These are phyloP conservation scores for Tachysurus vachellii DNA, from an alignment of 2,113 vertebrate genomes.

Conservation along the genomic window DNA sequence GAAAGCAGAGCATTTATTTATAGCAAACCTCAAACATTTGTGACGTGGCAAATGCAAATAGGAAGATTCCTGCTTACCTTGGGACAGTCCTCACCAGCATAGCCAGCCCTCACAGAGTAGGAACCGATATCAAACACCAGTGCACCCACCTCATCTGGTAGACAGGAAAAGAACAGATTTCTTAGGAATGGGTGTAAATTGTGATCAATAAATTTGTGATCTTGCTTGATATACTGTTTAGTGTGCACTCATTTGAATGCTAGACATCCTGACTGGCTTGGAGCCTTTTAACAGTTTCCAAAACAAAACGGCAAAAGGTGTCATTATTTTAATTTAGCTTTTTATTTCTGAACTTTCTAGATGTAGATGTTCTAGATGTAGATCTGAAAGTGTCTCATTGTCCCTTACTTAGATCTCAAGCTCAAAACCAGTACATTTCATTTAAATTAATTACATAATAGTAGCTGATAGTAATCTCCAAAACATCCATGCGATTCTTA, in stretches of 20 bases:
- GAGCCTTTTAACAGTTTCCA: too few species aligned
- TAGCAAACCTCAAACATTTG: constrained; percentile 53
- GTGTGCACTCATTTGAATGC: not conserved
- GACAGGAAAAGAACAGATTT: not conserved
- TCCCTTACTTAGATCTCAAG: not conserved
- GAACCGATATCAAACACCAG: constrained; percentile 98
- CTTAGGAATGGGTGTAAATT: not conserved
- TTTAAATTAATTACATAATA: not conserved
- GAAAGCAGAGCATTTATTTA: not conserved
- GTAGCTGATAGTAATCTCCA: not conserved
- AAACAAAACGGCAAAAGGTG: too few species aligned
- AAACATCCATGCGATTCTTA: not conserved
- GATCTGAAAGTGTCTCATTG: not conserved
- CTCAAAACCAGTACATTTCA: not conserved
- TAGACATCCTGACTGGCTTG: not conserved
- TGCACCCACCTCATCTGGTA: constrained; percentile 95
- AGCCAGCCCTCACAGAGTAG: constrained; percentile 95
- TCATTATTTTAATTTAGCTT: not conserved
- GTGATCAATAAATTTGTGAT: not conserved
- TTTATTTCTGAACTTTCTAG: not conserved
- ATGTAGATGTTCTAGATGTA: not conserved
- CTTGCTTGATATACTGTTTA: not conserved
- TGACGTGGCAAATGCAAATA: constrained; percentile 30
- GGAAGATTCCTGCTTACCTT: constrained; percentile 77
- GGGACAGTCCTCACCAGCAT: constrained; percentile 97